phyloP scores from a whole-genome alignment of 2,888 invertebrate genomes.

The Priocnemis perturbator region DNA sequence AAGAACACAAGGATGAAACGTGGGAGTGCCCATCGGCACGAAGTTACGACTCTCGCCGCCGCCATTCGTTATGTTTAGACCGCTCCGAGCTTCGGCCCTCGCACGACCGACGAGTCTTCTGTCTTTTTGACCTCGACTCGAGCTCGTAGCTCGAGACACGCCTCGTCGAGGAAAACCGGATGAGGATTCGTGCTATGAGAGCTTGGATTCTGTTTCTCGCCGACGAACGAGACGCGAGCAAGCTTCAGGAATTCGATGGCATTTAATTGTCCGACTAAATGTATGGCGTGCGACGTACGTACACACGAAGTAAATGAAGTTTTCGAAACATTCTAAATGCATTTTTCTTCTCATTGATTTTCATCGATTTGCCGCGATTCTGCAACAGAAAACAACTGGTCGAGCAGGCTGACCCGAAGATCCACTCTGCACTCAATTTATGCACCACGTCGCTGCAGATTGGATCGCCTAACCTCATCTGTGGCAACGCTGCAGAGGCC shows the following conservation, averaged over 20 bases:
- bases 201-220: background rate
- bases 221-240: too few relatives aligned
- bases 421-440: too few relatives aligned
- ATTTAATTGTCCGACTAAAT: too few relatives aligned
- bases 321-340: too few relatives aligned
- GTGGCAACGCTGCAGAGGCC: conserved; percentile 2
- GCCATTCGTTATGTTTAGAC: conserved; percentile 64
- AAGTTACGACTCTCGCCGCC: conserved; percentile 63
- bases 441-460: background rate
- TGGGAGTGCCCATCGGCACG: conserved; percentile 65
- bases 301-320: too few relatives aligned
- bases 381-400: too few relatives aligned
- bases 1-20: conserved; percentile 50
- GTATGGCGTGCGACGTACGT: too few relatives aligned
- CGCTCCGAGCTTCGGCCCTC: conserved; percentile 37
- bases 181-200: background rate
- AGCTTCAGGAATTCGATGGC: too few relatives aligned
- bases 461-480: conserved; percentile 1
- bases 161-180: conserved; percentile 21
- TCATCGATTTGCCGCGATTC: too few relatives aligned
- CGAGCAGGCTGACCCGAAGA: too few relatives aligned
- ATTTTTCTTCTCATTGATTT: too few relatives aligned
- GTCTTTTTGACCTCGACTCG: conserved; percentile 34
- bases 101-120: conserved; percentile 21
- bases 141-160: conserved; percentile 21